phyloP scores from a whole-genome alignment of 64 coral and sea anemone species.

The Montipora sp. region DNA sequence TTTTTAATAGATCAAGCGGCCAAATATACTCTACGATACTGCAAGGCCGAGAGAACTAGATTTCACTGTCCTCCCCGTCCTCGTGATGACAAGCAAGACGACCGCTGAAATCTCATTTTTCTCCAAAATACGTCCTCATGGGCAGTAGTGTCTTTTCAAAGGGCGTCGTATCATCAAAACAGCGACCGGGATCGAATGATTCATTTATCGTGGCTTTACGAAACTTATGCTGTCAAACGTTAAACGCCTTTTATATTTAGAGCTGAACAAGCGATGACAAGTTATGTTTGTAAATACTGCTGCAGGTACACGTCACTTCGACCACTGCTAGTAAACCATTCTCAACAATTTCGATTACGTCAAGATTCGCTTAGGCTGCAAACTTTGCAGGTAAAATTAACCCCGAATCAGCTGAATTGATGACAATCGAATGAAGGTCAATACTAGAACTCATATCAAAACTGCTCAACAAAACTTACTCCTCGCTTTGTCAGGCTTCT shows the following conservation, averaged over 20 bases:
- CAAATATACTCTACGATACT: background rate
- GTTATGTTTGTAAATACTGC: conserved; percentile 25
- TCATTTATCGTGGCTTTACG: background rate
- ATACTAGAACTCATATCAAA: background rate
- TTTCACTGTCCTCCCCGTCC: background rate
- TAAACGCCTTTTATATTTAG: background rate
- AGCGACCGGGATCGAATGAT: background rate
- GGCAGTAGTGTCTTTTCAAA: background rate
- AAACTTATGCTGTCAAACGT: background rate
- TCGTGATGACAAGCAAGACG: conserved; percentile 14
- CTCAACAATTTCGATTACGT: background rate
- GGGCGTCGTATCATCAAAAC: background rate
- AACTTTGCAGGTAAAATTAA: background rate
- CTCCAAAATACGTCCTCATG: background rate
- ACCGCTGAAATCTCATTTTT: conserved; percentile 18
- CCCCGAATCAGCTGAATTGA: background rate
- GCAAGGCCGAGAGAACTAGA: background rate
- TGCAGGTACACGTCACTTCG: background rate
- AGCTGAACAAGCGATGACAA: background rate
- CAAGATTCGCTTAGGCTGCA: background rate
- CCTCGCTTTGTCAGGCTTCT: conserved; percentile 97
- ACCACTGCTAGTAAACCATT: background rate
- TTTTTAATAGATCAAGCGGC: background rate
- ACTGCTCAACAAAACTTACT: conserved; percentile 66
- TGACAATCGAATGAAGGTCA: conserved; percentile 11